Conservation (phyloP, 1,140 invertebrate species). For the Potamilus streckersoni region DNA sequence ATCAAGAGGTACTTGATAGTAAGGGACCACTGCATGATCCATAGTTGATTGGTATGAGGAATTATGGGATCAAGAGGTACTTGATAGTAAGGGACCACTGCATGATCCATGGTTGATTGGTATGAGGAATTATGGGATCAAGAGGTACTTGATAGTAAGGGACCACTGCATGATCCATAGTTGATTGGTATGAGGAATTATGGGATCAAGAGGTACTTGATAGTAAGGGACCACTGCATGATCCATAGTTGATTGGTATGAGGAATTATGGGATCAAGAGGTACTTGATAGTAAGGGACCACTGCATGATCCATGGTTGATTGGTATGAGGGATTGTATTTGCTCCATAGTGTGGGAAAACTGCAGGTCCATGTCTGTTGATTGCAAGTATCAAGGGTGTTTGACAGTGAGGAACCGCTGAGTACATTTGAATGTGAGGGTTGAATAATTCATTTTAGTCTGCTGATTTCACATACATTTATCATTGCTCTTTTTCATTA, state of each 20-base stretch:
- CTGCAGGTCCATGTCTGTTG: not conserved
- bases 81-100: too few species aligned
- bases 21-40: not conserved
- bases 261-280: too few species aligned
- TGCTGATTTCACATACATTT: not conserved
- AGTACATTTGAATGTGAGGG: too few species aligned
- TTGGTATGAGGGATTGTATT: not conserved
- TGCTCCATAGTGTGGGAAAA: not conserved
- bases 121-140: not conserved
- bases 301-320: too few species aligned
- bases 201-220: not conserved
- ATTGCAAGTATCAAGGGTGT: not conserved
- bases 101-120: too few species aligned
- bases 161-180: not conserved
- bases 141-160: not conserved
- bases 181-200: not conserved
- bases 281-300: too few species aligned
- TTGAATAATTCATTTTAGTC: not conserved
- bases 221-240: not conserved
- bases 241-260: too few species aligned
- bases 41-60: too few species aligned
- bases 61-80: too few species aligned
- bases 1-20: not conserved
- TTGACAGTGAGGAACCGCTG: not conserved
- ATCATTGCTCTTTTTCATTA: constrained; percentile 4